These are phyloP conservation scores for Ennomos erosarius DNA, from an alignment of 2,888 invertebrate genomes.

Conservation along the genomic window DNA sequence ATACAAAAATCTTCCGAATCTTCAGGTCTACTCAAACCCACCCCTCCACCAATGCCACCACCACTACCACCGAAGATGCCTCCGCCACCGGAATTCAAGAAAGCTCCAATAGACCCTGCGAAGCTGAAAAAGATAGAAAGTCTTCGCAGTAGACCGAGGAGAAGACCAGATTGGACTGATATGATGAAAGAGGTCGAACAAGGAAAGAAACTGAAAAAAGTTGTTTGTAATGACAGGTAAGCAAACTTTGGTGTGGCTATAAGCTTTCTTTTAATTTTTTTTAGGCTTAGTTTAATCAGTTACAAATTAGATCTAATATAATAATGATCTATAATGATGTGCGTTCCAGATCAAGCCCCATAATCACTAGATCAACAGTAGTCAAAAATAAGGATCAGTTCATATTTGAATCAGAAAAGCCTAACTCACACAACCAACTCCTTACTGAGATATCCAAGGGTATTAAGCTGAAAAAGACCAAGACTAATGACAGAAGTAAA, in stretches of 20 bases:
- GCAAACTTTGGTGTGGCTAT: conserved; percentile 1
- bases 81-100: conserved; percentile 85
- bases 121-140: conserved; percentile 89
- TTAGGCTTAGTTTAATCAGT: no score
- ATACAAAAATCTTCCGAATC: not conserved
- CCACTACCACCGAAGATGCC: conserved; percentile 89
- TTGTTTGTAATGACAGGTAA: conserved; percentile 91
- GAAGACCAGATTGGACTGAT: conserved; percentile 94
- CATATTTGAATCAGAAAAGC: conserved; percentile 94
- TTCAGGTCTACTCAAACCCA: conserved; percentile 75
- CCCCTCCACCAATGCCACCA: conserved; percentile 88
- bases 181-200: conserved; percentile 97
- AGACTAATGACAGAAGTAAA: conserved; percentile 94
- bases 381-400: conserved; percentile 92
- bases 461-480: conserved; percentile 89
- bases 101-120: conserved; percentile 83
- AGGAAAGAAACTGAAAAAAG: conserved; percentile 91
- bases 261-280: no score
- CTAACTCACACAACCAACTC: conserved; percentile 91
- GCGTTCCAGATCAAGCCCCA: conserved; percentile 84
- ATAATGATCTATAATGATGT: not conserved
- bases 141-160: conserved; percentile 91
- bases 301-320: no score
- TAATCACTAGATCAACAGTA: conserved; percentile 83
- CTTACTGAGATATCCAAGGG: conserved; percentile 93